phyloP scores from a whole-genome alignment of 1,140 invertebrate species.

The Armadillidium nasatum region DNA sequence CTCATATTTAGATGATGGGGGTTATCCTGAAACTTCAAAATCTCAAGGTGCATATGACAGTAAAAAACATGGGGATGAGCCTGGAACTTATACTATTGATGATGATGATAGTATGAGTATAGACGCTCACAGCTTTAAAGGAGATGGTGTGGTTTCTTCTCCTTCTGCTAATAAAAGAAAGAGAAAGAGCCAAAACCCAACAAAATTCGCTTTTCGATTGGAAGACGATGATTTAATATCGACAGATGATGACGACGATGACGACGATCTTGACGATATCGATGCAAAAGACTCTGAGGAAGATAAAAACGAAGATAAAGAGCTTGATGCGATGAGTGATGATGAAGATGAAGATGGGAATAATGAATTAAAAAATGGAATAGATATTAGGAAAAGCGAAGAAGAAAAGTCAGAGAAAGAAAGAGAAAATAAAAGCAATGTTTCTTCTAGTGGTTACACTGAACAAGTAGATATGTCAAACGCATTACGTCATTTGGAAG shows the following conservation, averaged over 20 bases:
- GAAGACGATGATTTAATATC: slow-evolving; percentile 59
- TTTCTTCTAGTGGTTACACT: slow-evolving; percentile 35
- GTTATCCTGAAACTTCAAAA: slow-evolving; percentile 23
- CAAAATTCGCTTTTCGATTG: slow-evolving; percentile 61
- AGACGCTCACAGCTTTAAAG: slow-evolving; percentile 55
- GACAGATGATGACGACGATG: slow-evolving; percentile 54
- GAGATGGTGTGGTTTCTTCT: slow-evolving; percentile 51
- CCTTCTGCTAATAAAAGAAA: slow-evolving; percentile 62
- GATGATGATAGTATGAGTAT: slow-evolving; percentile 59
- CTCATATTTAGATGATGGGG: background rate
- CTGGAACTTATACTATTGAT: slow-evolving; percentile 47
- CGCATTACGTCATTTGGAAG: slow-evolving; percentile 71
- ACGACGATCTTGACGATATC: slow-evolving; percentile 58
- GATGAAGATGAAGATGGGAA: slow-evolving; percentile 60
- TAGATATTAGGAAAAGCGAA: slow-evolving; percentile 34
- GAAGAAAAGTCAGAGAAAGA: slow-evolving; percentile 34
- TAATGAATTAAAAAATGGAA: slow-evolving; percentile 54
- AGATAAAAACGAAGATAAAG: slow-evolving; percentile 44
- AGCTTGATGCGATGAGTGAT: slow-evolving; percentile 56
- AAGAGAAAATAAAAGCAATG: slow-evolving; percentile 30
- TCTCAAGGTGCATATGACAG: slow-evolving; percentile 7
- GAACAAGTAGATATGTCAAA: slow-evolving; percentile 52
- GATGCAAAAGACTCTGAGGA: slow-evolving; percentile 53
- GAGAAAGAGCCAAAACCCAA: slow-evolving; percentile 87
- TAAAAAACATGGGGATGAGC: slow-evolving; percentile 51